Percentiles rank a stretch among this genome's conserved stretches.
Evolutionary conservation across 1,140 invertebrate genomes (phyloP).

Genomic region (Aricia agestis): DNA sequence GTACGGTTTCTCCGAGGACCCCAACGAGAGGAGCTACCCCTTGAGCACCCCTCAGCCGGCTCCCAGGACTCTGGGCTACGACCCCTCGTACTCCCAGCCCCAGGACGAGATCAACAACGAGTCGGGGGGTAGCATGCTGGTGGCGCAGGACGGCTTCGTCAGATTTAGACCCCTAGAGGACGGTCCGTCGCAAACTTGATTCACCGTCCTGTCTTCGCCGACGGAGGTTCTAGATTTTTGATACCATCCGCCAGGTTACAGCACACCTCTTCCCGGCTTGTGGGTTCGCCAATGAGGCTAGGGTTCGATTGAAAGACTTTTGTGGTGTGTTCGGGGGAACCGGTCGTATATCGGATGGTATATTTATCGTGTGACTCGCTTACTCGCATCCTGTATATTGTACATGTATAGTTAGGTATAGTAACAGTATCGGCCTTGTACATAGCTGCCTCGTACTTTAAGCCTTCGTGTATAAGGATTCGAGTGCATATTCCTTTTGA

Average conservation of each 20-base stretch:
- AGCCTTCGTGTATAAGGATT: conserved; percentile 39
- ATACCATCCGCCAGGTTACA: conserved; percentile 19
- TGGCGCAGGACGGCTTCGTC: conserved; percentile 90
- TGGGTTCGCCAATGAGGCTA: conserved; percentile 10
- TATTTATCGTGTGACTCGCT: conserved; percentile 22
- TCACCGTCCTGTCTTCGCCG: conserved; percentile 56
- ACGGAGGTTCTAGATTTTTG: conserved; percentile 58
- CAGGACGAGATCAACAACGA: conserved; percentile 63
- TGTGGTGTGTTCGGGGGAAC: no score
- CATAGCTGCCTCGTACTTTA: conserved; percentile 50
- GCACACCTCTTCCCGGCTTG: not conserved
- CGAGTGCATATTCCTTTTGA: conserved; percentile 17
- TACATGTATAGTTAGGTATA: conserved; percentile 55
- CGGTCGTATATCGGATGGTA: not conserved
- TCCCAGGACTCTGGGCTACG: conserved; percentile 58
- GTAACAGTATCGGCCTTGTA: conserved; percentile 52
- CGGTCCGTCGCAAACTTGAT: conserved; percentile 74
- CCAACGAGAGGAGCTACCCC: conserved; percentile 69
- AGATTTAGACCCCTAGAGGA: conserved; percentile 84
- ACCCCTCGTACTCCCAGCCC: conserved; percentile 66
- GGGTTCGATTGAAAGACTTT: not conserved
- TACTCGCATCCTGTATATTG: conserved; percentile 43
- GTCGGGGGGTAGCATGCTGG: conserved; percentile 82
- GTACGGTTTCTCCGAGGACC: conserved; percentile 76
- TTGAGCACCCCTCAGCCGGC: conserved; percentile 53